Conservation (phyloP, 2,797 vertebrate species). For the Crenuchus spilurus region DNA sequence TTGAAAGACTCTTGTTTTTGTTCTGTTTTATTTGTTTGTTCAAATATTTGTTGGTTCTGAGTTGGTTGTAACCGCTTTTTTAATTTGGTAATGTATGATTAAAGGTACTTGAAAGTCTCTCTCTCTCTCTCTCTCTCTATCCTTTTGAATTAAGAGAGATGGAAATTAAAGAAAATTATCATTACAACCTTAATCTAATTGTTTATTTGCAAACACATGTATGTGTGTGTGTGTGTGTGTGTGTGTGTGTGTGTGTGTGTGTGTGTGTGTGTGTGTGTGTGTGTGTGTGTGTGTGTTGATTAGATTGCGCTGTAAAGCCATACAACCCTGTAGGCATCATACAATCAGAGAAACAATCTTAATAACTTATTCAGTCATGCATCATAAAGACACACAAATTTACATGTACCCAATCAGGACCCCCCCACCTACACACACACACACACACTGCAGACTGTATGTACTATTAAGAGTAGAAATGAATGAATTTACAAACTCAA, state of each 20-base stretch:
- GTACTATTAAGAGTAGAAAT: not conserved
- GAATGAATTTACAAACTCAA: not conserved
- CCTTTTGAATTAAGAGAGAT: slow-evolving; percentile 51
- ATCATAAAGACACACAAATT: slow-evolving; percentile 32
- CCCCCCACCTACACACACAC: not conserved
- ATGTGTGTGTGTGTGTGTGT: slow-evolving; percentile 15
- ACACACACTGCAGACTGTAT: not conserved
- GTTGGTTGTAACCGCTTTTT: too few species aligned
- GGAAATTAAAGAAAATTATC: slow-evolving; percentile 50
- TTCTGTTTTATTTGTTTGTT: too few species aligned
- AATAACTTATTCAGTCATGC: slow-evolving; percentile 40
- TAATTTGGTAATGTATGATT: too few species aligned
- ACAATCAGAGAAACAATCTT: slow-evolving; percentile 37
- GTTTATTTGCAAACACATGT: slow-evolving; percentile 35
- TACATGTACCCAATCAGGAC: not conserved
- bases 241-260: slow-evolving; percentile 3
- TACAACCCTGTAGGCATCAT: slow-evolving; percentile 19
- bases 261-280: slow-evolving; percentile 29
- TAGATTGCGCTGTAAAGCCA: slow-evolving; percentile 18
- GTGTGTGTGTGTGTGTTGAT: slow-evolving; percentile 17
- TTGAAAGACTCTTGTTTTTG: too few species aligned
- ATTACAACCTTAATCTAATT: slow-evolving; percentile 47
- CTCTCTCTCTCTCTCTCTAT: slow-evolving; percentile 61
- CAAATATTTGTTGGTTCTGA: too few species aligned
- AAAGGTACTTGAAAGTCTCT: too few species aligned